Conservation (phyloP, 2,888 invertebrate genomes). For the Abscondita cerata region DNA sequence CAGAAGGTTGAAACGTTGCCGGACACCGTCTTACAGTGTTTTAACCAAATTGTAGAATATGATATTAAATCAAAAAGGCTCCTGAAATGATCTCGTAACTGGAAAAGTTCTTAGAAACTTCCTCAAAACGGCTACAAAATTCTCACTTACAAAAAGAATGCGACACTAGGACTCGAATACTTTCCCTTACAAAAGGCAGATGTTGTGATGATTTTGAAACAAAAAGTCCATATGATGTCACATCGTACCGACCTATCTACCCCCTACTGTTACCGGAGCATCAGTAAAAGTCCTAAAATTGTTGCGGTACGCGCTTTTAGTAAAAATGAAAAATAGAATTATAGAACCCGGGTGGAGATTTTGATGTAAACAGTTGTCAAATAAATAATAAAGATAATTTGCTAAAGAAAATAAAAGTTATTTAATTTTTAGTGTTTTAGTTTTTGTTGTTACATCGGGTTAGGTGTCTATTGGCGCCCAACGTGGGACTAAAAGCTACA, state of each 20-base stretch:
- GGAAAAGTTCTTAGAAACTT: neutral
- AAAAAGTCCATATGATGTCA: slow-evolving; percentile 8
- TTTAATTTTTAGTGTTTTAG: no score
- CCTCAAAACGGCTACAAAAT: slow-evolving; percentile 1
- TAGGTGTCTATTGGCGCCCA: no score
- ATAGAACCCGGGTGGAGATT: no score
- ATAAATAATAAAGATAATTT: no score
- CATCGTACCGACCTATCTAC: slow-evolving; percentile 34
- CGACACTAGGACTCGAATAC: slow-evolving; percentile 2
- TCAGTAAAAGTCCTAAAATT: no score
- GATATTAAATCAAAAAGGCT: neutral
- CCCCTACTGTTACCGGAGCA: no score
- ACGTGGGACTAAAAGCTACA: no score
- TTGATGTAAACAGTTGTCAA: no score
- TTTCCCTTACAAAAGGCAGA: slow-evolving; percentile 1
- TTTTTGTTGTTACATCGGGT: no score
- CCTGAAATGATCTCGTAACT: slow-evolving; percentile 4
- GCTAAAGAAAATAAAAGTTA: no score
- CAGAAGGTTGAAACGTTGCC: slow-evolving; percentile 9
- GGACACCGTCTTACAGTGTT: slow-evolving; percentile 10
- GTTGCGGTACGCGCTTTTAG: no score
- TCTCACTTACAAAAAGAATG: slow-evolving; percentile 3
- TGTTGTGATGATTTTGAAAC: slow-evolving; percentile 1
- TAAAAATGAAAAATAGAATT: no score
- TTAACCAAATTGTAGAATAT: neutral